Conservation (phyloP, 2,797 vertebrate species). For the Lacerta agilis region DNA sequence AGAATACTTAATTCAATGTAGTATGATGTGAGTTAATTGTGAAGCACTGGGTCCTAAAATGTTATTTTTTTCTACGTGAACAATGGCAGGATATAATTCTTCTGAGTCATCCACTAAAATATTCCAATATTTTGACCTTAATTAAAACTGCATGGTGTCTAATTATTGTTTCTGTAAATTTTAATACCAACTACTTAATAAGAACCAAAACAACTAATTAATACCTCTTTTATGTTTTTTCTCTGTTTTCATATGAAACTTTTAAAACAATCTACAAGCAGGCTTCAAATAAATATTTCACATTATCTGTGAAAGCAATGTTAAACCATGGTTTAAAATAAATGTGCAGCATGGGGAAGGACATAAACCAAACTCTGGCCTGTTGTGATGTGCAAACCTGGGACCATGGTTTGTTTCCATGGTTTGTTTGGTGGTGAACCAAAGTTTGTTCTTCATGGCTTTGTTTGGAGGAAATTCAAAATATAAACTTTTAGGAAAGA, state of each 20-base stretch:
- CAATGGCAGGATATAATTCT: not conserved
- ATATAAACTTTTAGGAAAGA: too few relatives aligned
- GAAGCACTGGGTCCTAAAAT: not conserved
- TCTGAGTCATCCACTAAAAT: constrained; percentile 1
- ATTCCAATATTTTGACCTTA: constrained; percentile 6
- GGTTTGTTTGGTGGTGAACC: too few relatives aligned
- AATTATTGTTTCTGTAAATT: constrained; percentile 15
- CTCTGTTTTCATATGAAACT: constrained; percentile 25
- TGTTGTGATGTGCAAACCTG: too few relatives aligned
- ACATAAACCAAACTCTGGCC: too few relatives aligned
- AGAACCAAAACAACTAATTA: constrained; percentile 10
- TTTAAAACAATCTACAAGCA: not conserved
- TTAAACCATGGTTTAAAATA: too few relatives aligned
- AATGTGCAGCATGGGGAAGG: too few relatives aligned
- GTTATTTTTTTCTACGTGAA: not conserved
- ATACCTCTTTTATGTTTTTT: constrained; percentile 3
- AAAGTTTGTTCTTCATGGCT: too few relatives aligned
- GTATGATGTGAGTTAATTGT: not conserved
- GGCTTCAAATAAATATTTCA: too few relatives aligned
- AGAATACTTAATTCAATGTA: not conserved
- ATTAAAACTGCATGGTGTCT: not conserved
- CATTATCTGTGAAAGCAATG: too few relatives aligned
- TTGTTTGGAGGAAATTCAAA: too few relatives aligned
- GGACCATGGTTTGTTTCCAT: too few relatives aligned
- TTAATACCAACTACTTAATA: not conserved